phyloP scores from a whole-genome alignment of 2,797 vertebrate genomes.

The Nasua narica region DNA sequence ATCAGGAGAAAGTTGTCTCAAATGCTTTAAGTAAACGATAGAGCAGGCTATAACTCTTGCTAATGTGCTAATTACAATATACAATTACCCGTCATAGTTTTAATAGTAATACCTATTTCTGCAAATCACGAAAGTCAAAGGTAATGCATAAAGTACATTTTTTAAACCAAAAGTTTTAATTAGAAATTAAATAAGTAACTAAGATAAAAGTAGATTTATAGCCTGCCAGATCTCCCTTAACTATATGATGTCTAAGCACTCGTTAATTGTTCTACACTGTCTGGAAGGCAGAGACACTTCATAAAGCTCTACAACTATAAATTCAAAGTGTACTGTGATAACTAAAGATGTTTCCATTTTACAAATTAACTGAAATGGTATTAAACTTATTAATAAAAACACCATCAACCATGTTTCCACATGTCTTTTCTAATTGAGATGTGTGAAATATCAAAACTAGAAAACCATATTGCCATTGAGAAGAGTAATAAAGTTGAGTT shows the following conservation, averaged over 20 bases:
- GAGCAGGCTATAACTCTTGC: not conserved
- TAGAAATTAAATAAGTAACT: constrained; percentile 8
- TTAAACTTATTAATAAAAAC: constrained; percentile 36
- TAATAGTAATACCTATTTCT: not conserved
- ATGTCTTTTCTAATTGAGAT: constrained; percentile 45
- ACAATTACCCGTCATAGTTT: not conserved
- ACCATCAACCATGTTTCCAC: not conserved
- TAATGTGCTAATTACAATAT: constrained; percentile 15
- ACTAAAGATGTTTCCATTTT: constrained; percentile 5
- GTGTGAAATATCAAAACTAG: constrained; percentile 44
- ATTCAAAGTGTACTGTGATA: not conserved
- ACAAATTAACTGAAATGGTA: constrained; percentile 35
- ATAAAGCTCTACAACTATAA: not conserved
- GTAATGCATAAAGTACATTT: not conserved
- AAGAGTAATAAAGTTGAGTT: not conserved
- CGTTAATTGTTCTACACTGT: not conserved
- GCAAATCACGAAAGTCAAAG: constrained; percentile 12
- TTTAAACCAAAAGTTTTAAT: not conserved
- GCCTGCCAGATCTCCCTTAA: not conserved
- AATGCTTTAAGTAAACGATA: not conserved
- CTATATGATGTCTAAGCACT: not conserved
- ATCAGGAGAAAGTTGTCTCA: not conserved
- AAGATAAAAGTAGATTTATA: not conserved
- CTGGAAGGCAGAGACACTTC: not conserved
- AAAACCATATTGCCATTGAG: constrained; percentile 55